A percentile compares a stretch with the other conserved stretches of the same genome.
These are phyloP conservation scores for Baryphthengus martii DNA, from an alignment of 2,113 vertebrate genomes.

Conservation along the genomic window DNA sequence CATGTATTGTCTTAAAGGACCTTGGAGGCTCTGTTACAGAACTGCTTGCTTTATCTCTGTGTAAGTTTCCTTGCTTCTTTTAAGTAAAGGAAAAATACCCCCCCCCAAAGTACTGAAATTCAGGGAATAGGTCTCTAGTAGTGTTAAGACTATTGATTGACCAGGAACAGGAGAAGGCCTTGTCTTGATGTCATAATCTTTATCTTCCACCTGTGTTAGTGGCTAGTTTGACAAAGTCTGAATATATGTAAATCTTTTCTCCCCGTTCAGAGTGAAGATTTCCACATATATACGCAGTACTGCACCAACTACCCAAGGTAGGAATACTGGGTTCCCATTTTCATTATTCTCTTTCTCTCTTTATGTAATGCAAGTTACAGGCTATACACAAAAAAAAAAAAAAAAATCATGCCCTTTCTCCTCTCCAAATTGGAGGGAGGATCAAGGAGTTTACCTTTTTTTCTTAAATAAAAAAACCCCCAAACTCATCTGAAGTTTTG, in stretches of 20 bases:
- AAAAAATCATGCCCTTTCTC: not conserved
- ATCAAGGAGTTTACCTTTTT: not conserved
- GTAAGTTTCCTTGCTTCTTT: not conserved
- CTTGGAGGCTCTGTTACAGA: not conserved
- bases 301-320: slow-evolving; percentile 97
- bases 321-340: not conserved
- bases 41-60: not conserved
- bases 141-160: not conserved
- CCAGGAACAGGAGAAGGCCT: not conserved
- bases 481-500: not conserved
- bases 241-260: not conserved
- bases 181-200: not conserved
- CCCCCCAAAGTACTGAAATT: not conserved
- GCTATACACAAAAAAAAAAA: not conserved
- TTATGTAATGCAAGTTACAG: not conserved
- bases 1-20: not conserved
- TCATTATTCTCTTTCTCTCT: not conserved
- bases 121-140: not conserved
- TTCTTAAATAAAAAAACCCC: not conserved
- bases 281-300: slow-evolving; percentile 95
- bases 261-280: slow-evolving; percentile 89
- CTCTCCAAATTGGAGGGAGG: not conserved
- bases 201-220: not conserved
- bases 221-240: not conserved
- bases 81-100: not conserved